Evolutionary conservation across 1,140 invertebrate species (phyloP), one percentile per base, ranked within the genome.

Genomic region (Caerostris darwini): DNA sequence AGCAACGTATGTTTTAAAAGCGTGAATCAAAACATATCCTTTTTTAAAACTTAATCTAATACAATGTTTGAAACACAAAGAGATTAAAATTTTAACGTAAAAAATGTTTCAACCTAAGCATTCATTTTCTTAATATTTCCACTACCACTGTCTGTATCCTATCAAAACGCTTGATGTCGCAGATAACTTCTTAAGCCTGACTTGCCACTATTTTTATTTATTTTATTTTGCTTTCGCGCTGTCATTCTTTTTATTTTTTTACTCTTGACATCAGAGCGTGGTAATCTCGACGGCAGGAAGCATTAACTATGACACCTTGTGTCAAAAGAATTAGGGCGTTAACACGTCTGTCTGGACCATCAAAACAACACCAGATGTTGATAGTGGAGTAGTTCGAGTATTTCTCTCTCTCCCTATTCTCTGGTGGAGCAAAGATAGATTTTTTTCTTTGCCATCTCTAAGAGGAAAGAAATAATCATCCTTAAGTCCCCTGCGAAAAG

Each of bases 251-350:
- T 56, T 57, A n/a, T n/a, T n/a, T n/a, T n/a, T n/a, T 0, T 57
- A 6, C 56, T 83, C 81, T 17, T n/a, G 5, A n/a, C 81, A n/a
- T 56, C 53, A n/a, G 53, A 83, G 53, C 14, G 53, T n/a, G 81
- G 81, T 83, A 83, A 57, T 83, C 81, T 83, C 81, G 12, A 83
- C 12, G 54, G 56, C 17, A 17, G 17, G 56, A 56, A 83, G 17
- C 56, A 57, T 57, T 57, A 56, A 56, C 17, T 54, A 56, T 83
- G 81, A 83, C 81, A 83, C 12, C 56, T 83, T 54, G 81, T 83
- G 81, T 83, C 81, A 83, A 83, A 83, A 83, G 81, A 83, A 83
- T 83, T 83, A 83, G 50, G 81, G 53, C 53, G 81, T 83, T 83
- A 56, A 83, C 81, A 57, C n/a, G 81, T 83, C 56, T 56, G 81